These are phyloP conservation scores for Drosophila niveifrons DNA, from an alignment of 2,888 invertebrate species.

Conservation along the genomic window DNA sequence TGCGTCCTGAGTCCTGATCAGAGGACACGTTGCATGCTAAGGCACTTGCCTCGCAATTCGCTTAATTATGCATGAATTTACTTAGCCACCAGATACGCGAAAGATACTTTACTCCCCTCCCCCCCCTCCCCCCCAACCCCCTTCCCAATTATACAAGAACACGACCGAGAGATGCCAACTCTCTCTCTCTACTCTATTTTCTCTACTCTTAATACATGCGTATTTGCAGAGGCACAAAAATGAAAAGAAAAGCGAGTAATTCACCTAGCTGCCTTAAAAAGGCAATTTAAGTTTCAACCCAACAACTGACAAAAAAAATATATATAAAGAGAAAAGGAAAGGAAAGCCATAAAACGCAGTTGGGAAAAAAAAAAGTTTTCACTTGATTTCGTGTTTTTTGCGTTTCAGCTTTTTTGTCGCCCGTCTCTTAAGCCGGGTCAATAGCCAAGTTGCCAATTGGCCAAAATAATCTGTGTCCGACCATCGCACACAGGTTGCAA, in stretches of 20 bases:
- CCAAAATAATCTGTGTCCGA: constrained; percentile 11
- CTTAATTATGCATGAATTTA: constrained; percentile 70
- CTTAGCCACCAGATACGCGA: constrained; percentile 42
- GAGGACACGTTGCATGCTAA: constrained; percentile 28
- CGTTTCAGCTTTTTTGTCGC: constrained; percentile 10
- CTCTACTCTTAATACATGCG: no score
- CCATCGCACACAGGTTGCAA: no score
- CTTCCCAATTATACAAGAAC: constrained; percentile 58
- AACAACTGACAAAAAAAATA: no score
- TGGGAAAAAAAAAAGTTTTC: constrained; percentile 33
- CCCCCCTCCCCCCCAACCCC: no score
- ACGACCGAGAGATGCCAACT: constrained; percentile 31
- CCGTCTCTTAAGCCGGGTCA: constrained; percentile 15
- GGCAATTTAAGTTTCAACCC: constrained; percentile 47
- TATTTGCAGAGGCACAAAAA: not conserved
- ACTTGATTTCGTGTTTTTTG: constrained; percentile 16
- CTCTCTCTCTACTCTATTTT: no score
- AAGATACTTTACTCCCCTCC: constrained; percentile 34
- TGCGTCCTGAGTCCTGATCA: constrained; percentile 27
- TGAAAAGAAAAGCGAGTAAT: no score
- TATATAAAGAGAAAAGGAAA: no score
- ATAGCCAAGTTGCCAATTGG: constrained; percentile 7
- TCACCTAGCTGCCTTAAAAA: constrained; percentile 7
- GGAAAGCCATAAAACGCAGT: constrained; percentile 43
- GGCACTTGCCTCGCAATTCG: constrained; percentile 41